A percentile compares a stretch with the other conserved stretches of the same genome.
These are phyloP conservation scores for Chaetophractus vellerosus DNA, from an alignment of 2,797 vertebrate genomes.

Conservation along the genomic window DNA sequence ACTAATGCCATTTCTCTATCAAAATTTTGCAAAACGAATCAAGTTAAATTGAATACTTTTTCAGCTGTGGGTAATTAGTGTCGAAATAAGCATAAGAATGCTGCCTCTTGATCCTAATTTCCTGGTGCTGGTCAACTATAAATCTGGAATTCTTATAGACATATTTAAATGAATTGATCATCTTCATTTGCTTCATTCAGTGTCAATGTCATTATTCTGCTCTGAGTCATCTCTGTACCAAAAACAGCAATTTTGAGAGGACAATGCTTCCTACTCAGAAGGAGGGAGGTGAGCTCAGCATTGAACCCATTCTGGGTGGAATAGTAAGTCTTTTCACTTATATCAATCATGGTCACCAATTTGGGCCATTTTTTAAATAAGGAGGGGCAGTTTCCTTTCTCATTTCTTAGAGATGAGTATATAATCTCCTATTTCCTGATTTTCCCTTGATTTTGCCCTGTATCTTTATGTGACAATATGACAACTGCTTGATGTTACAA, in stretches of 20 bases:
- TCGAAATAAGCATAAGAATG: not conserved
- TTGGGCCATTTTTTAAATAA: conserved; percentile 13
- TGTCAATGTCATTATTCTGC: not conserved
- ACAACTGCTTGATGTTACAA: conserved; percentile 50
- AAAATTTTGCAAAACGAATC: conserved; percentile 12
- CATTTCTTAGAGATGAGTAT: not conserved
- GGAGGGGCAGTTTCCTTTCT: not conserved
- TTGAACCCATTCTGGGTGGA: not conserved
- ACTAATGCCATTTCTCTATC: conserved; percentile 4
- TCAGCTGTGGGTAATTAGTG: not conserved
- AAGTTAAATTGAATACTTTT: not conserved
- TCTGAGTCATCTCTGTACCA: not conserved
- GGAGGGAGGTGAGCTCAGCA: not conserved
- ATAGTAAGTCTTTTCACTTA: not conserved
- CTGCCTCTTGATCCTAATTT: not conserved
- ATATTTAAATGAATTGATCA: not conserved
- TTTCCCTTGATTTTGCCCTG: not conserved
- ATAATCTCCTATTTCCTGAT: not conserved
- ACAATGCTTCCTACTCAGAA: not conserved
- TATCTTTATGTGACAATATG: not conserved
- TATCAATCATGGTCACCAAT: not conserved
- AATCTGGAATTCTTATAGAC: not conserved
- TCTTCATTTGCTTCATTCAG: conserved; percentile 37
- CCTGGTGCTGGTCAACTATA: not conserved
- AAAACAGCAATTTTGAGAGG: not conserved